Base-by-base conservation (phyloP, 2,888 invertebrate species). In the Chromoteleia sp. region DNA sequence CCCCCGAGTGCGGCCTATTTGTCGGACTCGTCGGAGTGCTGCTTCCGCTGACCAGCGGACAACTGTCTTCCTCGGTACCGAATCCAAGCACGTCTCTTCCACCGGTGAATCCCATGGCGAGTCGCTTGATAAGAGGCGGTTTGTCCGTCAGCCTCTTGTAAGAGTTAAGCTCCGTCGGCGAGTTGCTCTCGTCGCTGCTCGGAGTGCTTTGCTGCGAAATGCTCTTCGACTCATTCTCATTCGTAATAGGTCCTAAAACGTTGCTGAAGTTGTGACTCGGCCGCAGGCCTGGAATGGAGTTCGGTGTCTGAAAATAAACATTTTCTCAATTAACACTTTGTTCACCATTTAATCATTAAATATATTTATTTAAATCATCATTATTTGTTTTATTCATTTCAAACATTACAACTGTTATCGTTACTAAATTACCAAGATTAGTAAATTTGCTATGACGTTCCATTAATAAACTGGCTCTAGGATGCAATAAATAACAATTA, bases 171-270 rank as follows among this genome's bases (percentile, higher is more conserved):
- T 97, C 97, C 59, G 96, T 96, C 52, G 97, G 97, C 7, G 97
- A 97, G 92, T 96, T 96, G 89, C 96, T 96, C 92, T 97, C 97
- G 91, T 97, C 97, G 85, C 96, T 97, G 92, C 95, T 96, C 30
- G 95, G 94, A 48, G 93, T 93, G 84, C 93, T 93, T 87, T 93
- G 93, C 83, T 93, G 93, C 4, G 93, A 93, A 83, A 91, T 89
- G 83, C 90, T 92, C 84, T 91, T 91, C 45, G 89, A 84, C 68
- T 88, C 91, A 85, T 89, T 87, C 77, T 88, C 89, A 84, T 88
- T 90, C 83, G 88, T 88, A 79, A 91, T 88, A 17, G 92, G 89
- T 33, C 92, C 92, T 33, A 93, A 91, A 56, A 93, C 92, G 87
- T 93, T 93, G 85, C 92, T 87, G 83, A 90, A 93, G 84, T 93